Conservation (phyloP, 2,113 vertebrate genomes). For the Alligator sinensis region DNA sequence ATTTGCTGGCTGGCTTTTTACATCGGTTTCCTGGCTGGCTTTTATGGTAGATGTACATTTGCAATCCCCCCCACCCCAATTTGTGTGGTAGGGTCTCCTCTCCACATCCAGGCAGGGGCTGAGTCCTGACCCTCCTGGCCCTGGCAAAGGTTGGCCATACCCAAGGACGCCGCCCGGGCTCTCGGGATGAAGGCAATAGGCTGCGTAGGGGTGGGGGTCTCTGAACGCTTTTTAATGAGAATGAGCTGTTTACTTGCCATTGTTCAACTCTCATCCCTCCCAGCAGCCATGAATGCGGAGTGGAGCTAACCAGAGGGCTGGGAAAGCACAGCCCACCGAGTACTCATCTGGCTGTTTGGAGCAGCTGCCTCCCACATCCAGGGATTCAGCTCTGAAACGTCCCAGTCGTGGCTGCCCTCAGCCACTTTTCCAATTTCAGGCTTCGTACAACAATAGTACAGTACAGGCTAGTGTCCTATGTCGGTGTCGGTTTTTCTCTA, state of each 20-base stretch:
- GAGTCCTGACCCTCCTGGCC: not conserved
- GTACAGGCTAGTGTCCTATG: not conserved
- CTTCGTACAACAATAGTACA: not conserved
- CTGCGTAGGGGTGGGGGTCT: not conserved
- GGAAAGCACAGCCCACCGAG: not conserved
- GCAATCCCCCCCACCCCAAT: not conserved
- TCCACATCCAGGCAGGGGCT: not conserved
- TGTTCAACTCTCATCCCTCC: not conserved
- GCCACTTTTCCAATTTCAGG: not conserved
- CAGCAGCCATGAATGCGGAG: not conserved
- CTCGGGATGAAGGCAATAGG: not conserved
- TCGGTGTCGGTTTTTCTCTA: rapidly evolving
- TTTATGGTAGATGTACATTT: not conserved
- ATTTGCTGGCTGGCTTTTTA: not conserved
- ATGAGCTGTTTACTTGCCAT: not conserved
- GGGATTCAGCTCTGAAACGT: rapidly evolving
- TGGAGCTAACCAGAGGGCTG: not conserved
- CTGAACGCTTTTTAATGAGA: not conserved
- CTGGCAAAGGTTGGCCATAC: not conserved
- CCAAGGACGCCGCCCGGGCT: not conserved
- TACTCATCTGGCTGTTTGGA: not conserved
- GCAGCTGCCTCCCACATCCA: not conserved
- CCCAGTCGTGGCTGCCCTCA: rapidly evolving
- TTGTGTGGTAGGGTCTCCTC: not conserved
- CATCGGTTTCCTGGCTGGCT: too few species aligned